Evolutionary conservation across 2,113 vertebrate species (phyloP), one percentile per base, ranked within the genome.

Genomic region (Macroglossus sobrinus): DNA sequence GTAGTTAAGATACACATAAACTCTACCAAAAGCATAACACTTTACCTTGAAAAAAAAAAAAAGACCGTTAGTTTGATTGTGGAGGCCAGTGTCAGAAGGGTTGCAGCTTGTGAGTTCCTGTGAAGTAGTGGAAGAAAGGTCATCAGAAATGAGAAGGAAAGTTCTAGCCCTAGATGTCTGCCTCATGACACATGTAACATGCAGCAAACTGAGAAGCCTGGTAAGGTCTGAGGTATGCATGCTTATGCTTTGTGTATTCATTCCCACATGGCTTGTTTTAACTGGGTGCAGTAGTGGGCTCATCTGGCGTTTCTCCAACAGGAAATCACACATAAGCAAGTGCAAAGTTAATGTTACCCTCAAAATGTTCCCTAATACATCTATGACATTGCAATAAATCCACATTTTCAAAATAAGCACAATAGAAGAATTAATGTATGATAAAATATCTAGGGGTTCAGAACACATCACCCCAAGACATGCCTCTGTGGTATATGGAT

Each of bases 321-420:
- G 3, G 4, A 59, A 50, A 63, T 33, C 43, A 68, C 45, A 13
- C 47, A 40, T 30, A 15, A 89, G 61, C 78, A 61, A 84, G n/a
- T 40, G 16, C 16, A 30, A 74, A 86, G 53, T 35, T 72, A 84
- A 61, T 4, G 0, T 11, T 4, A 63, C 13, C 40, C 64, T 47
- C 84, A 81, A 11, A 33, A 50, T 33, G 12, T 59, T 74, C 38
- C 47, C 64, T 28, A 57, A 81, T 12, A 69, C 21, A 13, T 26
- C 57, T 21, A 43, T 84, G 43, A n/a, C 30, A 28, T 13, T 53
- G 13, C 68, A 92, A 80, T 35, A 72, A 68, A 76, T 38, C 26
- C 61, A 45, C 19, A 53, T 61, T 94, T 95, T 71, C 53, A 40
- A 84, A 84, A 43, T 40, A 76, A 92, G 30, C 35, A 19, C 40